Conservation (phyloP, 2,888 invertebrate genomes). For the Apomyelois bistriatella region DNA sequence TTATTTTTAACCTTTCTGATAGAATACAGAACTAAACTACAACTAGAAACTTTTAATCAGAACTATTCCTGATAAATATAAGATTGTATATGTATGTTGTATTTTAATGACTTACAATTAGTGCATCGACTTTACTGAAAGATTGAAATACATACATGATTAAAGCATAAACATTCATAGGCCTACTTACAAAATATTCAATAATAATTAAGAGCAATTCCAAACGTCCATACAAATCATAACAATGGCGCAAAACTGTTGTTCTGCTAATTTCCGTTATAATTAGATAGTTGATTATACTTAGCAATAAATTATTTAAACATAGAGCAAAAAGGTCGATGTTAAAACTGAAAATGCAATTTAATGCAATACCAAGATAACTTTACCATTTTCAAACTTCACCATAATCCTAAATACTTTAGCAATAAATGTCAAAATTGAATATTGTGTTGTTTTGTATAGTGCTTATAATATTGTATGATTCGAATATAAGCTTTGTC, state of each 20-base stretch:
- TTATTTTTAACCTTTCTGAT: too few species aligned
- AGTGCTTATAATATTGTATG: conserved; percentile 6
- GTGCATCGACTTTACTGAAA: background rate
- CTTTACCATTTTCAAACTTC: background rate
- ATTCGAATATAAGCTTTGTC: conserved; percentile 26
- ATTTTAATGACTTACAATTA: too few species aligned
- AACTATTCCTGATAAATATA: too few species aligned
- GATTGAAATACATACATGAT: background rate
- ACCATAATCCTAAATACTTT: background rate
- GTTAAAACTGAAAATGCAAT: conserved; percentile 33
- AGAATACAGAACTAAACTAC: too few species aligned
- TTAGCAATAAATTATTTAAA: conserved; percentile 29
- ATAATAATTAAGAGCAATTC: background rate
- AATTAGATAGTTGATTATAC: conserved; percentile 29
- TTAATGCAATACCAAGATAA: conserved; percentile 19
- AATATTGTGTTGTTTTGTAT: background rate
- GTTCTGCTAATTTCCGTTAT: conserved; percentile 23
- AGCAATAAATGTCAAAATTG: background rate
- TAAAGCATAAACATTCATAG: background rate
- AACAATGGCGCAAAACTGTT: conserved; percentile 1
- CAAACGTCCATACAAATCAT: background rate
- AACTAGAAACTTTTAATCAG: too few species aligned
- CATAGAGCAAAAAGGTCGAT: conserved; percentile 35
- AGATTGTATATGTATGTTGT: too few species aligned
- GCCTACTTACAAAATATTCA: background rate